phyloP scores from a whole-genome alignment of 2,113 vertebrate species.

The Oryzias woworae region DNA sequence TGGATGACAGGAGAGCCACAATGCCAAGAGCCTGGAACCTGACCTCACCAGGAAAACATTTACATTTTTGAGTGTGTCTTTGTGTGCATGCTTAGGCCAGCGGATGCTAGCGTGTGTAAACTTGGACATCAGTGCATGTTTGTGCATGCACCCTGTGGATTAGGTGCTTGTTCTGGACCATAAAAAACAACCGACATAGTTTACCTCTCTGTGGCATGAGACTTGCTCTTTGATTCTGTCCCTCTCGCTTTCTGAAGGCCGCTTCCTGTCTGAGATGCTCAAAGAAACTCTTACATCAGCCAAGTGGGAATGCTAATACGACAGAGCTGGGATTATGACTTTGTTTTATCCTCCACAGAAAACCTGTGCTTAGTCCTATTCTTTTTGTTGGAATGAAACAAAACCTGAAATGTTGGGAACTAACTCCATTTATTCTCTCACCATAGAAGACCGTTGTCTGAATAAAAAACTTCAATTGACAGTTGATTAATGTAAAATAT shows the following conservation, averaged over 20 bases:
- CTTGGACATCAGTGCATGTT: slow-evolving; percentile 17
- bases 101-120: slow-evolving; percentile 23
- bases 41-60: slow-evolving; percentile 72
- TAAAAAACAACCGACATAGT: slow-evolving; percentile 56
- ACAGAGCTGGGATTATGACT: slow-evolving; percentile 34
- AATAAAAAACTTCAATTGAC: slow-evolving; percentile 4
- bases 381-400: slow-evolving; percentile 15
- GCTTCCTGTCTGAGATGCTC: slow-evolving; percentile 40
- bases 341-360: slow-evolving; percentile 14
- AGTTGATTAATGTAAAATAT: slow-evolving; percentile 29
- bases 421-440: slow-evolving; percentile 21
- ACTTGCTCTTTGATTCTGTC: slow-evolving; percentile 52
- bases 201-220: slow-evolving; percentile 47
- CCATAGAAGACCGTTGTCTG: not conserved
- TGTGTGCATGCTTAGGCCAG: slow-evolving; percentile 7
- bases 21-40: slow-evolving; percentile 66
- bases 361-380: slow-evolving; percentile 31
- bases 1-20: slow-evolving; percentile 39
- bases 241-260: slow-evolving; percentile 23
- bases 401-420: slow-evolving; percentile 16
- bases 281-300: slow-evolving; percentile 20
- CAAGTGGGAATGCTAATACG: slow-evolving; percentile 25
- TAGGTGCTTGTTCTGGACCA: slow-evolving; percentile 38
- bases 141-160: slow-evolving; percentile 29
- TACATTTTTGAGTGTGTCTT: slow-evolving; percentile 44